Conservation (phyloP, 2,888 invertebrate species). For the Pterostichus niger region DNA sequence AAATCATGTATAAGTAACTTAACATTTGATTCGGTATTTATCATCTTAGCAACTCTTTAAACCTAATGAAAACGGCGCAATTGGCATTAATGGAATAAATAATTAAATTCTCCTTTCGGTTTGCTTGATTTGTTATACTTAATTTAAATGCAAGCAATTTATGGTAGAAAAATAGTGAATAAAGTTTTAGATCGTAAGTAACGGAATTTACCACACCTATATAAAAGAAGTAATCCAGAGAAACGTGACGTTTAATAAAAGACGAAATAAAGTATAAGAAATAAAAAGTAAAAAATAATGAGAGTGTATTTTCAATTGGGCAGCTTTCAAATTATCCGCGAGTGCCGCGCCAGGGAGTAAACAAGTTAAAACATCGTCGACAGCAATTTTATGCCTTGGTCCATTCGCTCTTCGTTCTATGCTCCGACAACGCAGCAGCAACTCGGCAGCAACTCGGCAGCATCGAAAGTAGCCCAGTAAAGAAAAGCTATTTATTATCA, state of each 20-base stretch:
- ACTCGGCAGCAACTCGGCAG: no score
- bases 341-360: conserved; percentile 16
- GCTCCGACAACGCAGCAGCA: not conserved
- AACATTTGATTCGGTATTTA: no score
- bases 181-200: no score
- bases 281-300: conserved; percentile 23
- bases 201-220: no score
- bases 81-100: no score
- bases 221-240: not conserved
- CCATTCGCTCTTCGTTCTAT: conserved; percentile 1
- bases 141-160: no score
- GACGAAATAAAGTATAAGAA: conserved; percentile 28
- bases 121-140: no score
- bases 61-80: no score
- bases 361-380: conserved; percentile 38
- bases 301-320: conserved; percentile 22
- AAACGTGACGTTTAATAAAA: conserved; percentile 19
- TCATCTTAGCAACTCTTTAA: no score
- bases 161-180: no score
- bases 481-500: conserved; percentile 60
- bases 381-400: conserved; percentile 26
- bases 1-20: no score
- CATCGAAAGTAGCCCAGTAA: conserved; percentile 15
- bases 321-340: conserved; percentile 6
- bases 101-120: no score